Percentiles rank a stretch among this genome's conserved stretches.
Conservation (phyloP, 2,888 invertebrate species). For the Brenthis daphne region DNA sequence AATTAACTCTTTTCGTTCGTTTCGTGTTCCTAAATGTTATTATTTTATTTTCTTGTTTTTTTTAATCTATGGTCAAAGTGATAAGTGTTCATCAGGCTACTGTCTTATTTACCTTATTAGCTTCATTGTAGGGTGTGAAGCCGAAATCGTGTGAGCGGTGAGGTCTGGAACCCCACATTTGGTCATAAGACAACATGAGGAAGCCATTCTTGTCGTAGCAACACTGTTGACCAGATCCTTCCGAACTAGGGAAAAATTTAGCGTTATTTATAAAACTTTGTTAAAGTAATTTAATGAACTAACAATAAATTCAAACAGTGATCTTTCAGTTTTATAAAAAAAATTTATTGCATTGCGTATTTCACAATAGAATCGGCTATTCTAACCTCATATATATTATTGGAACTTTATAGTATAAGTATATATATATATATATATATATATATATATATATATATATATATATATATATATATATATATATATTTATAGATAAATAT, state of each 20-base stretch:
- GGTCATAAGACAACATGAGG: conserved; percentile 97
- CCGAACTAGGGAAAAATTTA: conserved; percentile 78
- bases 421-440: too few species aligned
- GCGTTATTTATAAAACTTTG: too few species aligned
- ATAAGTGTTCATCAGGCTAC: background rate
- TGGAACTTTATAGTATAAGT: too few species aligned
- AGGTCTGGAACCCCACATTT: conserved; percentile 96
- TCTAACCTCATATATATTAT: background rate
- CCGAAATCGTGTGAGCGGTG: conserved; percentile 94
- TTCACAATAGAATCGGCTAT: too few species aligned
- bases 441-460: too few species aligned
- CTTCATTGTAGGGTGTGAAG: conserved; percentile 95
- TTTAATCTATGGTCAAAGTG: too few species aligned
- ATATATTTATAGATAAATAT: too few species aligned
- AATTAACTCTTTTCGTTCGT: too few species aligned
- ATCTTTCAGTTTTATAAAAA: background rate
- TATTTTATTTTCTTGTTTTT: too few species aligned
- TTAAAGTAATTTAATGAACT: conserved; percentile 71
- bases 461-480: too few species aligned
- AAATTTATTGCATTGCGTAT: background rate
- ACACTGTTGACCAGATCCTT: conserved; percentile 97
- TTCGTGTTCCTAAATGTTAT: too few species aligned
- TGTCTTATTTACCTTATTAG: conserved; percentile 87
- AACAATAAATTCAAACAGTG: conserved; percentile 6
- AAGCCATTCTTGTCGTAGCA: conserved; percentile 97